Conservation (phyloP, 1,140 invertebrate genomes). For the Drosophila oshimai region DNA sequence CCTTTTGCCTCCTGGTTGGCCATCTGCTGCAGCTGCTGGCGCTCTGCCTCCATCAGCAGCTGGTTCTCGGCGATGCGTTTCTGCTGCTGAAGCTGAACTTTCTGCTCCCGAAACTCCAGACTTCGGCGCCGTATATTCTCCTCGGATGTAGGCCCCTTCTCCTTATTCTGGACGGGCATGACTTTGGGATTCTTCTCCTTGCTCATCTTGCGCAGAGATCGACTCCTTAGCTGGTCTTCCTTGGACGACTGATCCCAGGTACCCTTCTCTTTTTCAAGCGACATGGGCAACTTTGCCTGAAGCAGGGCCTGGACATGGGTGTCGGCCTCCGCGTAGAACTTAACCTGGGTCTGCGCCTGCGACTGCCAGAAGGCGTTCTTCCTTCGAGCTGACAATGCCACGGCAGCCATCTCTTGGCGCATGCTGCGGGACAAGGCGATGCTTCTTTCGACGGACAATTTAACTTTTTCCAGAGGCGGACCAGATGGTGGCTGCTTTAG, state of each 20-base stretch:
- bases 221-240: background rate
- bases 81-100: background rate
- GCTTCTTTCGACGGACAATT: background rate
- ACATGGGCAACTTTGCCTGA: background rate
- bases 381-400: constrained; percentile 26
- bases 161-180: background rate
- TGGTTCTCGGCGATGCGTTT: background rate
- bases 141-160: background rate
- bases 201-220: background rate
- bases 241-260: too few relatives aligned
- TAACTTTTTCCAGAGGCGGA: too few relatives aligned
- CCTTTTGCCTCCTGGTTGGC: background rate
- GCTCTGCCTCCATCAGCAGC: constrained; percentile 7
- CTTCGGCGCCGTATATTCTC: background rate
- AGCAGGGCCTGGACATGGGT: background rate
- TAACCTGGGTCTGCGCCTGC: constrained; percentile 6
- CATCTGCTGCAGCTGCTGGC: background rate
- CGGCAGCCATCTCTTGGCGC: constrained; percentile 50
- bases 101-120: background rate
- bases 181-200: background rate
- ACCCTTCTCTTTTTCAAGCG: too few relatives aligned
- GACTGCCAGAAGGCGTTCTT: constrained; percentile 7
- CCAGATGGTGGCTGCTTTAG: too few relatives aligned
- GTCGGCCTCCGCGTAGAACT: background rate
- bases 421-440: background rate